Conservation (phyloP, 2,113 vertebrate species). For the Trichomycterus rosablanca region DNA sequence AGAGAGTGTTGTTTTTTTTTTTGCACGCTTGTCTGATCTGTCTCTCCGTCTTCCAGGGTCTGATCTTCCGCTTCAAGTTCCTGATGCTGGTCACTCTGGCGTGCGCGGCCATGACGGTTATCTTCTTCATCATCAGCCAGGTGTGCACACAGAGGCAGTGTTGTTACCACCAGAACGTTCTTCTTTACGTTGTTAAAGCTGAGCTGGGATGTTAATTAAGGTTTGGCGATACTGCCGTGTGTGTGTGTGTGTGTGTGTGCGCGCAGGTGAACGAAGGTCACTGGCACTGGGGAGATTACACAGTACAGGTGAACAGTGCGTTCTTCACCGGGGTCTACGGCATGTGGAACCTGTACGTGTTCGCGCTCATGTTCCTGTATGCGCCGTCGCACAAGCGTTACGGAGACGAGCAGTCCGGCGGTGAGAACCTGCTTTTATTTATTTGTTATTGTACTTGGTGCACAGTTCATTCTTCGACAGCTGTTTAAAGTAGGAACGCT, state of each 20-base stretch:
- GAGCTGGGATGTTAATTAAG: too few relatives aligned
- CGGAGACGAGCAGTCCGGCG: constrained; percentile 83
- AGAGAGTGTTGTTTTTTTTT: too few relatives aligned
- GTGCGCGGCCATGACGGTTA: constrained; percentile 93
- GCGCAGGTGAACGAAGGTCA: constrained; percentile 90
- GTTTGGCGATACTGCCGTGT: too few relatives aligned
- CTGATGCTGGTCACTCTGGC: constrained; percentile 95
- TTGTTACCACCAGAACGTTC: too few relatives aligned
- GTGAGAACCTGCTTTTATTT: constrained; percentile 57
- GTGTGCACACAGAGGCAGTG: constrained; percentile 57
- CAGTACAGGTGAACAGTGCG: constrained; percentile 87
- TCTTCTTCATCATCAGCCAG: constrained; percentile 98
- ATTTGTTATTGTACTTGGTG: too few relatives aligned
- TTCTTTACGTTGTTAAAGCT: too few relatives aligned
- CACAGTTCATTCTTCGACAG: too few relatives aligned
- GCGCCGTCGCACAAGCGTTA: constrained; percentile 95
- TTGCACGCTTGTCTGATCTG: not conserved
- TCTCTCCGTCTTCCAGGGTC: constrained; percentile 66
- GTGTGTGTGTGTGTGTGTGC: constrained; percentile 11
- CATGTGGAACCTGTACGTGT: constrained; percentile 99
- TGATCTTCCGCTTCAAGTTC: constrained; percentile 98
- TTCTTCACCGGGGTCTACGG: constrained; percentile 98
- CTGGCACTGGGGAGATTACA: constrained; percentile 90
- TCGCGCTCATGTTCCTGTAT: constrained; percentile 95
- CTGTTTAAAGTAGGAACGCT: too few relatives aligned